Evolutionary conservation across 2,888 invertebrate genomes (phyloP).

Genomic region (Holacanthella duospinosa): DNA sequence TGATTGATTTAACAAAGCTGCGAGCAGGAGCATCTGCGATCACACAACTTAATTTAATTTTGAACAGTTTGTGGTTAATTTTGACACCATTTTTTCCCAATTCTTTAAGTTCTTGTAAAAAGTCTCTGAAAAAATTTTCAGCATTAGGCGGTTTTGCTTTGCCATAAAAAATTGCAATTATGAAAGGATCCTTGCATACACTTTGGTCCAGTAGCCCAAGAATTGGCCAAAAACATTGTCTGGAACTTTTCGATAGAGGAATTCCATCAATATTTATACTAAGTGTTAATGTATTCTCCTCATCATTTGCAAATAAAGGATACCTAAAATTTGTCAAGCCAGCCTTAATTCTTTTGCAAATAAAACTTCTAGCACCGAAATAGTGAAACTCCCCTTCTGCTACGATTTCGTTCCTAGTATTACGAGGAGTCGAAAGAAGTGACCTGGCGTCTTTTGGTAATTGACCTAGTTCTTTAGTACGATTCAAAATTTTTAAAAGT

Average conservation of each 20-base stretch:
- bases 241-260: neutral
- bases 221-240: constrained; percentile 3
- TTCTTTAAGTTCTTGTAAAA: neutral
- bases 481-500: constrained; percentile 1
- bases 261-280: constrained; percentile 2
- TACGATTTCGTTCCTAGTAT: too few species aligned
- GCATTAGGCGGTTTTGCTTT: neutral
- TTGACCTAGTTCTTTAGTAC: neutral
- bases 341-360: neutral
- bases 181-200: neutral
- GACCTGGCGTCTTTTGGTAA: constrained; percentile 7
- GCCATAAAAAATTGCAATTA: neutral
- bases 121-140: neutral
- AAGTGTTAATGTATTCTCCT: neutral
- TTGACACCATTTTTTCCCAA: neutral
- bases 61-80: neutral
- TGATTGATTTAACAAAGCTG: constrained; percentile 9
- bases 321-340: neutral
- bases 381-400: neutral
- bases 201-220: constrained; percentile 5
- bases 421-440: neutral
- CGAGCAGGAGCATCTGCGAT: constrained; percentile 18
- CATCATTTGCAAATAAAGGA: neutral
- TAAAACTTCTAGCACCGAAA: neutral
- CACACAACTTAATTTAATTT: constrained; percentile 4